These are phyloP conservation scores for Osmerus mordax DNA, from an alignment of 2,113 vertebrate genomes.

Conservation along the genomic window DNA sequence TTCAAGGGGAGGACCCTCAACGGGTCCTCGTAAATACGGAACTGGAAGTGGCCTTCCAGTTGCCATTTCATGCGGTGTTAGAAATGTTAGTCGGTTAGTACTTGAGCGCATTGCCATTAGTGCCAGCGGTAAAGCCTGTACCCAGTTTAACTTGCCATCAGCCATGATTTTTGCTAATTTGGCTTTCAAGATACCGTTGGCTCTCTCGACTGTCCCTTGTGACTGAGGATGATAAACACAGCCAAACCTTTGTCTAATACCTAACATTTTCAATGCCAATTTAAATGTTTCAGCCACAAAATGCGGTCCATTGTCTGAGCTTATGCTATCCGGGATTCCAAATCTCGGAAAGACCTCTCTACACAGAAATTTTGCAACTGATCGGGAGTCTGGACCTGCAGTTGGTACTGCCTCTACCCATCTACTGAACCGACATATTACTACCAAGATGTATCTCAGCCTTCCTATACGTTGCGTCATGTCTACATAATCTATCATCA, in stretches of 20 bases:
- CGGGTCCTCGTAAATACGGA: background rate
- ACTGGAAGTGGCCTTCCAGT: too few relatives aligned
- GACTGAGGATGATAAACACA: background rate
- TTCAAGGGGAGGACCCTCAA: too few relatives aligned
- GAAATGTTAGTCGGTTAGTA: too few relatives aligned
- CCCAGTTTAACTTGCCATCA: background rate
- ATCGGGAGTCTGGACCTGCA: background rate
- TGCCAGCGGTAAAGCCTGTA: background rate
- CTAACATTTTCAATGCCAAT: background rate
- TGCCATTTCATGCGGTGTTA: too few relatives aligned
- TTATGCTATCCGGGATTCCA: too few relatives aligned
- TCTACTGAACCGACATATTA: background rate
- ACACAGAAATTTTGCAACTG: background rate
- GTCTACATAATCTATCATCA: conserved; percentile 6
- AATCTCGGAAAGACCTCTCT: too few relatives aligned
- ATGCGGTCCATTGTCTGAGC: too few relatives aligned
- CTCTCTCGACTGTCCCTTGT: background rate
- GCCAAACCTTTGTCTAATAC: background rate
- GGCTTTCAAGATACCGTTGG: background rate
- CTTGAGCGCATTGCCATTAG: too few relatives aligned
- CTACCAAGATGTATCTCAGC: background rate
- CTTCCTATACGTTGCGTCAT: background rate
- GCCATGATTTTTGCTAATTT: background rate
- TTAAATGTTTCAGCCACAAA: background rate
- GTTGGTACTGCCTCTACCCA: conserved; percentile 10